phyloP scores from a whole-genome alignment of 2,113 vertebrate genomes.

The Delphinus delphis region DNA sequence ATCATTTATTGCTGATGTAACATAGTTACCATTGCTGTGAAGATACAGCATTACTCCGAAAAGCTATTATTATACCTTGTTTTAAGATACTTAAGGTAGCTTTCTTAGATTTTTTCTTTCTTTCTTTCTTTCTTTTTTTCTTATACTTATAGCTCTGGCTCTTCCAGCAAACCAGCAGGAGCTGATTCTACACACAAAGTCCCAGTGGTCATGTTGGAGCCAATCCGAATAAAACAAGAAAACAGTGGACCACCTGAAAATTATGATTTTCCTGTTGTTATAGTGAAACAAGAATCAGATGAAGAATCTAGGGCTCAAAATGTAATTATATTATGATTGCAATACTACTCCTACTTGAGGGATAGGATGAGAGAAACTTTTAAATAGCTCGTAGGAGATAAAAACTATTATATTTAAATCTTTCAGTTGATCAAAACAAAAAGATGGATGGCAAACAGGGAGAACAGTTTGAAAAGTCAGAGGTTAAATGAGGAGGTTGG shows the following conservation, averaged over 20 bases:
- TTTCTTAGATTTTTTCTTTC: background rate
- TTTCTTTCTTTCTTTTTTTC: background rate
- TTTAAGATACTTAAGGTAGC: background rate
- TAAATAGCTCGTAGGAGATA: background rate
- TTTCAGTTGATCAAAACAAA: background rate
- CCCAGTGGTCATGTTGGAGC: constrained; percentile 87
- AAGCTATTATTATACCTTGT: background rate
- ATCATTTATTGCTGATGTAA: background rate
- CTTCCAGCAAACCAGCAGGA: constrained; percentile 86
- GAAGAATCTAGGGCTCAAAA: constrained; percentile 83
- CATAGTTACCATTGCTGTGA: background rate
- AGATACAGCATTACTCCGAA: background rate
- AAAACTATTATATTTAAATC: background rate
- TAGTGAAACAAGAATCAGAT: constrained; percentile 86
- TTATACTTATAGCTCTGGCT: constrained; percentile 83
- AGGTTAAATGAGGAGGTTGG: background rate
- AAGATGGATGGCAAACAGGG: background rate
- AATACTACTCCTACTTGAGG: background rate
- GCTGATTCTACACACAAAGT: constrained; percentile 88
- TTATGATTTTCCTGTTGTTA: constrained; percentile 87
- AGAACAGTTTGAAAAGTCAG: background rate
- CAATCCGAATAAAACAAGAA: constrained; percentile 88
- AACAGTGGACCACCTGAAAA: constrained; percentile 80
- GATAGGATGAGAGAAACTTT: background rate
- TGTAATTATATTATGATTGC: constrained; percentile 76